Percentiles rank a stretch among this genome's conserved stretches.
phyloP scores from a whole-genome alignment of 2,797 vertebrate genomes.

The Megaceryle alcyon region DNA sequence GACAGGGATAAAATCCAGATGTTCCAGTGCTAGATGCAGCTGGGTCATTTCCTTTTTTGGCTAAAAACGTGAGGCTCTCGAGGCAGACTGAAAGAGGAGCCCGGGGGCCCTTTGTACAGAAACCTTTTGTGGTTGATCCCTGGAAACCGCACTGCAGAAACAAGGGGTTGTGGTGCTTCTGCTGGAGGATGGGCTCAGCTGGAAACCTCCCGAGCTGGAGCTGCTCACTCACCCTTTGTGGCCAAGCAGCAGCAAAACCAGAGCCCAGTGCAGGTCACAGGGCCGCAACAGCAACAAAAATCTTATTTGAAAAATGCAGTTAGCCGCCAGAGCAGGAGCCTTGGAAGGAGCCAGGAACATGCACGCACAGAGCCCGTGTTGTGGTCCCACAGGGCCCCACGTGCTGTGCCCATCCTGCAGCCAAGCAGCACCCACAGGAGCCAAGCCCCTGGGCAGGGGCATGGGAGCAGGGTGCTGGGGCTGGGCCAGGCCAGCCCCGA shows the following conservation, averaged over 20 bases:
- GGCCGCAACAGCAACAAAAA: background rate
- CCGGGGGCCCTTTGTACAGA: constrained; percentile 45
- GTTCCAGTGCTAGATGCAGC: constrained; percentile 77
- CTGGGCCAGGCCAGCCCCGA: background rate
- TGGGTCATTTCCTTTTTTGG: constrained; percentile 87
- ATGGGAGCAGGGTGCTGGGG: rapidly evolving
- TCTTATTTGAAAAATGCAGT: background rate
- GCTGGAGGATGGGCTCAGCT: background rate
- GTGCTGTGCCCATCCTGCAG: background rate
- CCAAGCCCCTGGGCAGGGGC: rapidly evolving
- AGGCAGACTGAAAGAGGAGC: constrained; percentile 69
- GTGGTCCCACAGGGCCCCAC: rapidly evolving
- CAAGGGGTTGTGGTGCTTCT: background rate
- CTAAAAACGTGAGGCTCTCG: constrained; percentile 78
- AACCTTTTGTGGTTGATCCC: constrained; percentile 61
- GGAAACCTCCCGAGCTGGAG: background rate
- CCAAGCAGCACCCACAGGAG: background rate
- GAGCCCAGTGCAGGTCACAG: background rate
- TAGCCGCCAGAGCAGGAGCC: background rate
- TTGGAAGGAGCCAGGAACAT: background rate
- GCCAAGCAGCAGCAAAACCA: background rate
- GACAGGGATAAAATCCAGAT: constrained; percentile 87
- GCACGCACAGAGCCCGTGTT: rapidly evolving
- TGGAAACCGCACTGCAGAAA: constrained; percentile 20
- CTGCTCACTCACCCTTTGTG: background rate